These are phyloP conservation scores for Apostichopus parvimensis DNA, from an alignment of 35 echinoderm and acorn worm genomes.

Conservation along the genomic window DNA sequence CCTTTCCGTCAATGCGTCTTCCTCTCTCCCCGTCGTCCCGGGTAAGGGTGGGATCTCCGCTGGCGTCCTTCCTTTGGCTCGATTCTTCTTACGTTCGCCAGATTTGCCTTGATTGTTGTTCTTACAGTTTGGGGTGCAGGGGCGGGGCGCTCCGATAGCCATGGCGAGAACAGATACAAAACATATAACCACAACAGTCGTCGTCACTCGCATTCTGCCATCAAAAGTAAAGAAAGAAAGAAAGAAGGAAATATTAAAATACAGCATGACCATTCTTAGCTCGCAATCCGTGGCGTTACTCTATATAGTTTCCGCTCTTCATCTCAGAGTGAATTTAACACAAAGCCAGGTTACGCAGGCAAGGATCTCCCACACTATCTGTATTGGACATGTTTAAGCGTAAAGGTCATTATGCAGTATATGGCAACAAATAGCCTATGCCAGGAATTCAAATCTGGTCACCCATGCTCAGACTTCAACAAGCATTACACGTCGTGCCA, in stretches of 20 bases:
- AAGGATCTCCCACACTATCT: no score
- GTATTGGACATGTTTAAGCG: no score
- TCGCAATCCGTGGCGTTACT: no score
- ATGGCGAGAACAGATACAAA: constrained; percentile 33
- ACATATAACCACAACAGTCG: constrained; percentile 10
- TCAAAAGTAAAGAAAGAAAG: not conserved
- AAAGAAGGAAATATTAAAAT: not conserved
- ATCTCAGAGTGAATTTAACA: no score
- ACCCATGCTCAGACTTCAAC: no score
- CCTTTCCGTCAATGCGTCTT: not conserved
- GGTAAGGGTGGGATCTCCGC: not conserved
- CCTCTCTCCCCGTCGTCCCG: not conserved
- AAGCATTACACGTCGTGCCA: no score
- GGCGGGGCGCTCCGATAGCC: constrained; percentile 30
- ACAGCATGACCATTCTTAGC: not conserved
- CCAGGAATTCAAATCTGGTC: no score
- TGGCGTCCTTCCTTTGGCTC: not conserved
- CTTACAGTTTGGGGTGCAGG: constrained; percentile 23
- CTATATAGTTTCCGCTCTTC: no score
- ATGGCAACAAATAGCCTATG: no score
- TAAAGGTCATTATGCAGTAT: no score
- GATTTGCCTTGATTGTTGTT: constrained; percentile 32
- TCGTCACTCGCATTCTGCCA: constrained; percentile 33
- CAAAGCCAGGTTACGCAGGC: no score
- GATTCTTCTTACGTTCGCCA: constrained; percentile 12